phyloP scores from a whole-genome alignment of 2,888 invertebrate genomes.

The Andrena chrysosceles region DNA sequence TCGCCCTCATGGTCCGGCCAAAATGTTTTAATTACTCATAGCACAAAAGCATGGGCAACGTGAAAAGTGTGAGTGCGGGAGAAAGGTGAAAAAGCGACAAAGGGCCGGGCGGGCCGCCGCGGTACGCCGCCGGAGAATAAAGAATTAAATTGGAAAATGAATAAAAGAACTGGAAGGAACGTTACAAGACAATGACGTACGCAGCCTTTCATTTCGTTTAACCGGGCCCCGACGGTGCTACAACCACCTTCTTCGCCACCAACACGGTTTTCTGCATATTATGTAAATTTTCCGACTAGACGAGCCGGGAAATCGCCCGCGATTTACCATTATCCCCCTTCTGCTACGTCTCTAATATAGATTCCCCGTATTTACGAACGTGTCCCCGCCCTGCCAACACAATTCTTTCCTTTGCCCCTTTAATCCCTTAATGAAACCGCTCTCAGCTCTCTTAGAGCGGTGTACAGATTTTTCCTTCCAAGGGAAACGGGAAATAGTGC shows the following conservation, averaged over 20 bases:
- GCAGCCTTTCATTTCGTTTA: slow-evolving; percentile 54
- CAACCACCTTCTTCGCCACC: slow-evolving; percentile 10
- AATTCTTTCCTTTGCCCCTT: background rate
- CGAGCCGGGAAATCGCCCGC: slow-evolving; percentile 9
- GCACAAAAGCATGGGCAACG: slow-evolving; percentile 74
- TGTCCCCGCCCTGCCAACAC: background rate
- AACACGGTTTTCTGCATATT: slow-evolving; percentile 30
- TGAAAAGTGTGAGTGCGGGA: slow-evolving; percentile 57
- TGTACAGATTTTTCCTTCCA: slow-evolving; percentile 3
- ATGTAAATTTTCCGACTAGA: slow-evolving; percentile 42
- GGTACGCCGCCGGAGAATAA: slow-evolving; percentile 53
- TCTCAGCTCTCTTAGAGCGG: background rate
- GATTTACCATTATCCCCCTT: slow-evolving; percentile 18
- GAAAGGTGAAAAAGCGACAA: slow-evolving; percentile 69
- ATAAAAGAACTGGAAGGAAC: slow-evolving; percentile 40
- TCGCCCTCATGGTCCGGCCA: slow-evolving; percentile 66
- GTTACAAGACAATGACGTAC: slow-evolving; percentile 60
- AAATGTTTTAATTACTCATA: slow-evolving; percentile 81
- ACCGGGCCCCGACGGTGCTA: background rate
- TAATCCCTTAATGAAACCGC: slow-evolving; percentile 11
- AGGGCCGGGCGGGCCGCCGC: slow-evolving; percentile 43
- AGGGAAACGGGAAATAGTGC: no score
- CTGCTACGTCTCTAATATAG: slow-evolving; percentile 5
- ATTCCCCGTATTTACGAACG: background rate
- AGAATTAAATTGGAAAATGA: slow-evolving; percentile 71